Conservation (phyloP, 2,797 vertebrate species). For the Phaenicophaeus curvirostris region DNA sequence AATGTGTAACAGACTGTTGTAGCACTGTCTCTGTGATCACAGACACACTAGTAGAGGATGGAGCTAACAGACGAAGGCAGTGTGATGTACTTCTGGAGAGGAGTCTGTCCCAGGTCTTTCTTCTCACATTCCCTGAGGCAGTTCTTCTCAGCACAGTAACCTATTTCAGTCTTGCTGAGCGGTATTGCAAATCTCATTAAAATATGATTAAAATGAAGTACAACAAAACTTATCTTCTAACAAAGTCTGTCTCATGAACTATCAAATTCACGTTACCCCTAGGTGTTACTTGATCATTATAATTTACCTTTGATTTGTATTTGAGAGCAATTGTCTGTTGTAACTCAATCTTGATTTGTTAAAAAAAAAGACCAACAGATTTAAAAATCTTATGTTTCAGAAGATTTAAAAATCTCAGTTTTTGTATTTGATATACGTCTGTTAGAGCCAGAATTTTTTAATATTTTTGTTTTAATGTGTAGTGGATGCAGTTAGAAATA, state of each 20-base stretch:
- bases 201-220: slow-evolving; percentile 12
- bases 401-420: not conserved
- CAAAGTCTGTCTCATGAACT: too few species aligned
- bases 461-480: too few species aligned
- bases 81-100: not conserved
- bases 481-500: not conserved
- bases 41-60: slow-evolving; percentile 23
- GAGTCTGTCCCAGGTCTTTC: not conserved
- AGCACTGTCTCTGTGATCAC: slow-evolving; percentile 35
- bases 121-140: not conserved
- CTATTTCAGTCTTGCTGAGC: not conserved
- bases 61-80: slow-evolving; percentile 46
- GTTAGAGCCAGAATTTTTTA: not conserved
- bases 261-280: not conserved
- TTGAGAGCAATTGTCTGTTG: not conserved
- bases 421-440: not conserved
- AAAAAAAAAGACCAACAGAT: not conserved
- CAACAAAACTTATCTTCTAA: too few species aligned
- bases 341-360: not conserved
- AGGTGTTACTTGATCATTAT: not conserved
- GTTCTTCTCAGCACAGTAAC: slow-evolving; percentile 43
- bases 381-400: not conserved
- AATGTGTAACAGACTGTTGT: slow-evolving; percentile 13
- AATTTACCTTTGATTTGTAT: not conserved
- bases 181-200: slow-evolving; percentile 4